Evolutionary conservation across 2,888 invertebrate species (phyloP).

Genomic region (Agrotis puta): DNA sequence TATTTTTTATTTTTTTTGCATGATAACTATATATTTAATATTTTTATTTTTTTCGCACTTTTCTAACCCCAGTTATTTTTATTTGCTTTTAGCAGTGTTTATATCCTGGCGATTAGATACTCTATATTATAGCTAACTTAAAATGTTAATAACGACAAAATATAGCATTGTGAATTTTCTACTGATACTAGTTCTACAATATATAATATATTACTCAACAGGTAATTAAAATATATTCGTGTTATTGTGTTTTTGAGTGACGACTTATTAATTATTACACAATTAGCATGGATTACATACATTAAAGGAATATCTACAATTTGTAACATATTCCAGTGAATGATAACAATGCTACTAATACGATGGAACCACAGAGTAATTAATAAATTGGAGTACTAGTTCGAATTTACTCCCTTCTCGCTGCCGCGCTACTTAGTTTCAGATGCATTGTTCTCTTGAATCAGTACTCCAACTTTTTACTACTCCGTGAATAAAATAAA

Average conservation of each 20-base stretch:
- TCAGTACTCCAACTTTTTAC: conserved; percentile 20
- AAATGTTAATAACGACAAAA: conserved; percentile 8
- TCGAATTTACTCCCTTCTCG: neutral
- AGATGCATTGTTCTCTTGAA: neutral
- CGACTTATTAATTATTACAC: conserved; percentile 22
- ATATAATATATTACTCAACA: conserved; percentile 14
- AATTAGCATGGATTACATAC: conserved; percentile 43
- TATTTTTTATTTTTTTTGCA: conserved; percentile 44
- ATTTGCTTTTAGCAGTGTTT: conserved; percentile 42
- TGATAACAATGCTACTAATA: conserved; percentile 34
- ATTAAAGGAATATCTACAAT: conserved; percentile 12
- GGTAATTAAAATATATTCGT: conserved; percentile 2
- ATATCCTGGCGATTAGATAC: neutral
- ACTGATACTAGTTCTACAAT: conserved; percentile 15
- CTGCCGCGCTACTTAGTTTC: neutral
- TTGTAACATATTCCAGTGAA: conserved; percentile 19
- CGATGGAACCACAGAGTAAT: conserved; percentile 7
- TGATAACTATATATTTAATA: conserved; percentile 29
- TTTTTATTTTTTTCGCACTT: conserved; percentile 55
- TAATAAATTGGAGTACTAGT: conserved; percentile 14
- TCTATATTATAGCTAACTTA: neutral
- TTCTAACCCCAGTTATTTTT: conserved; percentile 74
- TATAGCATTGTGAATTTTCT: conserved; percentile 25
- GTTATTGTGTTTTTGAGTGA: conserved; percentile 43
- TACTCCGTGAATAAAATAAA: conserved; percentile 1